These are phyloP conservation scores for Apolygus lucorum DNA, from an alignment of 1,140 invertebrate genomes.

Conservation along the genomic window DNA sequence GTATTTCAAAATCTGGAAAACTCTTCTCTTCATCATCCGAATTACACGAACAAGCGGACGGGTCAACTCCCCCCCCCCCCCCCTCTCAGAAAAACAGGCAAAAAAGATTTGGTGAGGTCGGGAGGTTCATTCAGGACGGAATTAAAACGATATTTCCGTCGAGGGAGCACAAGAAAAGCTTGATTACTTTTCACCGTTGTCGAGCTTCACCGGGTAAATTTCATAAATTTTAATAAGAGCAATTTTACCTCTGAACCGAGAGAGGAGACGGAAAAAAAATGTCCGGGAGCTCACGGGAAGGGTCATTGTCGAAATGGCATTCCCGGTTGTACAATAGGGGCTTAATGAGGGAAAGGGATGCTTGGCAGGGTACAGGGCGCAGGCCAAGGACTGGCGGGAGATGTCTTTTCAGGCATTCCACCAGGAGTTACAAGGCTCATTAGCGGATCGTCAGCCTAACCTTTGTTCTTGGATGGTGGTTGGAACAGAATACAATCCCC, in stretches of 20 bases:
- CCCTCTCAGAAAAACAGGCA: too few relatives aligned
- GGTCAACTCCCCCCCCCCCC: too few relatives aligned
- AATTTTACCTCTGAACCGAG: not conserved
- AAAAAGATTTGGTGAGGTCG: too few relatives aligned
- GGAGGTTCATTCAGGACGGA: not conserved
- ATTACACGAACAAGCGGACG: too few relatives aligned
- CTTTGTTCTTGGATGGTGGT: not conserved
- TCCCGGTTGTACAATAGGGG: constrained; percentile 9
- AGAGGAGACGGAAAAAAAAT: not conserved
- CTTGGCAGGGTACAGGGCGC: not conserved
- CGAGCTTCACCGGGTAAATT: not conserved
- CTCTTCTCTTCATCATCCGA: too few relatives aligned
- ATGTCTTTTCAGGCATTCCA: constrained; percentile 9
- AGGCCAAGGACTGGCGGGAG: not conserved
- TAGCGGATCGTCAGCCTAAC: constrained; percentile 5
- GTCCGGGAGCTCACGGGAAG: not conserved
- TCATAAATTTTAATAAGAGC: constrained; percentile 14
- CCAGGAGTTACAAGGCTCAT: constrained; percentile 11
- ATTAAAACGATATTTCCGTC: not conserved
- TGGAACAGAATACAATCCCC: too few relatives aligned
- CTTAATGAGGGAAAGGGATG: constrained; percentile 9
- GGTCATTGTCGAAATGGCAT: constrained; percentile 11
- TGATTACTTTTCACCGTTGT: not conserved
- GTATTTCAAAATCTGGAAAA: too few relatives aligned
- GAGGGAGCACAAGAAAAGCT: not conserved